phyloP scores from a whole-genome alignment of 1,140 invertebrate species.

The Philopotamus ludificatus region DNA sequence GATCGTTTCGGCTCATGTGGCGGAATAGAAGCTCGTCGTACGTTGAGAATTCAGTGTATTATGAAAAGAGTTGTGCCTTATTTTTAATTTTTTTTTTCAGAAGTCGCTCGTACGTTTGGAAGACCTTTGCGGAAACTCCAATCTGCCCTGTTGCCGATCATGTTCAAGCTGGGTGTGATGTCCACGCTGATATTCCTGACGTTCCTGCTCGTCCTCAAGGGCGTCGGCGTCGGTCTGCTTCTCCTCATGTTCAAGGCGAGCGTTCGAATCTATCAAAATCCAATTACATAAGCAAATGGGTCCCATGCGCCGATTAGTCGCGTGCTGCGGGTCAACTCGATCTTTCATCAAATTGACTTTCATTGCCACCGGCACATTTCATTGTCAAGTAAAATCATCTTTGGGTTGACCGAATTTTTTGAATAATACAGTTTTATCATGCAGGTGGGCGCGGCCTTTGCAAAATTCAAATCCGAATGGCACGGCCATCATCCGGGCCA shows the following conservation, averaged over 20 bases:
- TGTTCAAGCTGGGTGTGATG: conserved; percentile 50
- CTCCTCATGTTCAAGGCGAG: conserved; percentile 47
- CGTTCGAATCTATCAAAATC: not conserved
- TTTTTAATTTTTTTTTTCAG: too few relatives aligned
- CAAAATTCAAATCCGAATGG: conserved; percentile 39
- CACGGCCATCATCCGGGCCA: not conserved
- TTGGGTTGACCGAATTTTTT: too few relatives aligned
- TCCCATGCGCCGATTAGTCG: too few relatives aligned
- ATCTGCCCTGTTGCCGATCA: conserved; percentile 48
- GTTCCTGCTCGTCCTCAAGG: conserved; percentile 50
- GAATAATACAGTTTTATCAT: too few relatives aligned
- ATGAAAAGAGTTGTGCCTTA: too few relatives aligned
- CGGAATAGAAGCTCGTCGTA: too few relatives aligned
- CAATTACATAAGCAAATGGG: too few relatives aligned
- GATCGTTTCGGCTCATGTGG: too few relatives aligned
- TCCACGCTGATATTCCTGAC: conserved; percentile 52
- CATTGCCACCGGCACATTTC: conserved; percentile 11
- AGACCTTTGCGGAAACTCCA: conserved; percentile 52
- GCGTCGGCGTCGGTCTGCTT: conserved; percentile 45
- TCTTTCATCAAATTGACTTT: too few relatives aligned
- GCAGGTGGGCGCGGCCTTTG: conserved; percentile 46
- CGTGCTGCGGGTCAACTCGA: too few relatives aligned
- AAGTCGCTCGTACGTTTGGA: conserved; percentile 48
- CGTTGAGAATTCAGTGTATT: too few relatives aligned
- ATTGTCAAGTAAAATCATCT: too few relatives aligned